These are phyloP conservation scores for Orbicella faveolata DNA, from an alignment of 64 coral and sea anemone genomes.

Conservation along the genomic window DNA sequence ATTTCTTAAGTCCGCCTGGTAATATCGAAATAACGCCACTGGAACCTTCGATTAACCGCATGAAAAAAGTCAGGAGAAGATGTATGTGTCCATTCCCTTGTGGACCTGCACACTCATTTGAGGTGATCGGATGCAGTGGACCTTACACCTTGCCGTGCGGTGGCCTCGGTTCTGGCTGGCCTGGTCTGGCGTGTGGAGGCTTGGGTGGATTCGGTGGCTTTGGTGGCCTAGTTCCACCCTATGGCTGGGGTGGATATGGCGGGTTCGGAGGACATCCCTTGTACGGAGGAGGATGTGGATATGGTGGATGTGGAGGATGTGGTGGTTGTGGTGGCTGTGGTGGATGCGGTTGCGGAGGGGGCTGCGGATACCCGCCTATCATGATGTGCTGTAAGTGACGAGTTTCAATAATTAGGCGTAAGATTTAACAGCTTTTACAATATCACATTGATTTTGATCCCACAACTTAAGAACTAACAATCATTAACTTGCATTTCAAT, in stretches of 20 bases:
- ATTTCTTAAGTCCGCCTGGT: background rate
- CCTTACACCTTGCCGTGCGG: slow-evolving; percentile 18
- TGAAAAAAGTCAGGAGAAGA: slow-evolving; percentile 33
- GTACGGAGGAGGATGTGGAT: background rate
- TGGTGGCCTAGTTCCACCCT: background rate
- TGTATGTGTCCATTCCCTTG: slow-evolving; percentile 37
- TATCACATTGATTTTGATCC: too few species aligned
- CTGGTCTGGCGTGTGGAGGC: slow-evolving; percentile 8
- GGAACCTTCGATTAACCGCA: background rate
- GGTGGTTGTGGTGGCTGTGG: background rate
- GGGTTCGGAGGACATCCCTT: background rate
- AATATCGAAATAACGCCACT: slow-evolving; percentile 41
- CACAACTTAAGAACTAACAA: background rate
- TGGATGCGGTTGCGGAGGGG: background rate
- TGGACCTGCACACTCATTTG: background rate
- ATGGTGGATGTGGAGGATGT: too few species aligned
- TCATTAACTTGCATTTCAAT: background rate
- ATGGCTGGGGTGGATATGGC: slow-evolving; percentile 8
- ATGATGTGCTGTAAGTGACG: slow-evolving; percentile 32
- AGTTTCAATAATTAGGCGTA: background rate
- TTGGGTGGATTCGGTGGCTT: background rate
- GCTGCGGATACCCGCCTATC: background rate
- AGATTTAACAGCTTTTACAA: background rate
- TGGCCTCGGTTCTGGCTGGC: slow-evolving; percentile 3
- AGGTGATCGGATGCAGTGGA: slow-evolving; percentile 36